Evolutionary conservation across 2,113 vertebrate species (phyloP), one percentile per base, ranked within the genome.

Genomic region (Chauna torquata): DNA sequence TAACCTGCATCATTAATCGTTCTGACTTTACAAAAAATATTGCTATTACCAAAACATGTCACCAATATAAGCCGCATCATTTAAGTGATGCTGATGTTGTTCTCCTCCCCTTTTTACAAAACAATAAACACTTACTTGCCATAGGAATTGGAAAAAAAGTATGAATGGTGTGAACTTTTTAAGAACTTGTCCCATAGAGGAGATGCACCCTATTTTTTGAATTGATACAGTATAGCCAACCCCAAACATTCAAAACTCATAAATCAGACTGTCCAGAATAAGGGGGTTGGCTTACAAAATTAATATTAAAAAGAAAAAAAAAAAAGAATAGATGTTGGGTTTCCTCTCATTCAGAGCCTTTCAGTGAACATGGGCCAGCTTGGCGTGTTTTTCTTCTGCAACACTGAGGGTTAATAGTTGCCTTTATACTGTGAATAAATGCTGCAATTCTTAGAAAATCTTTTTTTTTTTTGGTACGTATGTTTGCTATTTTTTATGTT

Each of bases 41-140:
- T 64, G 34, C 78, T 83, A 3, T 42, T 71, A 87, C 58, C 61
- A 89, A 85, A 88, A 82, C 70, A 4, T 69, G 72, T 87, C 78
- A 94, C 58, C 94, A 94, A 22, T 11, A 19, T 9, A 3, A 79
- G 61, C 65, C 66, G 68, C 88, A 87, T 40, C 30, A 27, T 34
- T 79, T 13, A 50, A 93, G 76, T 12, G 82, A 66, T 62, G 57
- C 40, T 96, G 88, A 64, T 55, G 59, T 23, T 81, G 32, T 55
- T 86, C 84, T 69, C 45, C 50, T 94, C 52, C 52, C 62, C 79
- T 81, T 90, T 61, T 75, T 75, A 61, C 36, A 65, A 92, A 94
- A 86, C 88, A 94, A 95, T 93, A 94, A 96, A 78, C 84, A 85
- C 59, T 93, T 77, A 44, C 34, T 88, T 76, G 69, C 76, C 8